Evolutionary conservation across 2,113 vertebrate species (phyloP).

Genomic region (Aythya baeri): DNA sequence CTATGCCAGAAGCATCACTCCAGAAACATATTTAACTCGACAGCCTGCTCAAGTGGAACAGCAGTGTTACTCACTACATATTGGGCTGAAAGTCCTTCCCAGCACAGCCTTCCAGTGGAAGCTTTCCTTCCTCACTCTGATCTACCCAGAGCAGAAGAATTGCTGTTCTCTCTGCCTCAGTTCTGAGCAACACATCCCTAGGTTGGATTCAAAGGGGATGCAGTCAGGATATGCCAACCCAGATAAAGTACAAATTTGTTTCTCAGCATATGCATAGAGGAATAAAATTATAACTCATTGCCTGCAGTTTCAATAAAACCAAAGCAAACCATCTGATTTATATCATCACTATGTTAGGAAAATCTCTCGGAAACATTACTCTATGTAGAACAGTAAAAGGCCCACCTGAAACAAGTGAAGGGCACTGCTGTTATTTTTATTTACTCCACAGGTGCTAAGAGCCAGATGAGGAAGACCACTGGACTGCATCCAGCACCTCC

Average conservation of each 20-base stretch:
- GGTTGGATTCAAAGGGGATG: not conserved
- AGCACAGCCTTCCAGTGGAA: not conserved
- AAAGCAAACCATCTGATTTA: not conserved
- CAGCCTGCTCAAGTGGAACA: conserved; percentile 56
- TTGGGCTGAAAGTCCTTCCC: not conserved
- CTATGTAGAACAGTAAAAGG: not conserved
- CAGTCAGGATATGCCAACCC: not conserved
- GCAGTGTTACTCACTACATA: not conserved
- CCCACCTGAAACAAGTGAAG: not conserved
- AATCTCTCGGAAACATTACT: not conserved
- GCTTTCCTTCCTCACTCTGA: not conserved
- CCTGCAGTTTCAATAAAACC: not conserved
- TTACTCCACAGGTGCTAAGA: not conserved
- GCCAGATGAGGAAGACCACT: not conserved
- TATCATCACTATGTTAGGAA: not conserved
- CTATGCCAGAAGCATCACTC: conserved; percentile 42
- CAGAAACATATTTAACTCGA: conserved; percentile 42
- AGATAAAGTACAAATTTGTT: not conserved
- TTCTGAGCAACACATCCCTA: not conserved
- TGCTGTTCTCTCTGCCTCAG: not conserved
- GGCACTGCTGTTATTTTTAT: not conserved
- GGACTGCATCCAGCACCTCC: not conserved
- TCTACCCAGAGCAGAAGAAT: not conserved
- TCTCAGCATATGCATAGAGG: not conserved
- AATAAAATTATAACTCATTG: not conserved